These are phyloP conservation scores for Cynodonichthys magdalenae DNA, from an alignment of 2,797 vertebrate species.

Conservation along the genomic window DNA sequence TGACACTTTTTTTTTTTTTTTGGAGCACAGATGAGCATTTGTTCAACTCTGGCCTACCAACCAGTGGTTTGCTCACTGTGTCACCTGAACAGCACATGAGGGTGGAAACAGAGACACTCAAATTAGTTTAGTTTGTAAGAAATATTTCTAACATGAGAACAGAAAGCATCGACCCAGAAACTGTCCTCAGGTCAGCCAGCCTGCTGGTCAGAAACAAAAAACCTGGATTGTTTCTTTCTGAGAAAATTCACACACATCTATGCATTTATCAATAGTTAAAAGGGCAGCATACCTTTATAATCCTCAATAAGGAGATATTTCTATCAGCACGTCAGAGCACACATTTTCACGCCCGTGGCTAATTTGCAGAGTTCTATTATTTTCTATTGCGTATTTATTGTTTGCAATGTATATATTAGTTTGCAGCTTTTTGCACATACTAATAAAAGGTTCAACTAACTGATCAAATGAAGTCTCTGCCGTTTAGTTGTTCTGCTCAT, in stretches of 20 bases:
- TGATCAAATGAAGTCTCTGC: slow-evolving; percentile 73
- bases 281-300: no score
- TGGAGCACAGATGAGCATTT: slow-evolving; percentile 23
- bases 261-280: slow-evolving; percentile 55
- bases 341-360: slow-evolving; percentile 80
- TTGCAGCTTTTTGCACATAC: slow-evolving; percentile 92
- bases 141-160: no score
- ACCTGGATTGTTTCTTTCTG: slow-evolving; percentile 17
- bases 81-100: slow-evolving; percentile 3
- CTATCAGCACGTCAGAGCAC: slow-evolving; percentile 82
- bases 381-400: slow-evolving; percentile 80
- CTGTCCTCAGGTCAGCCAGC: slow-evolving; percentile 82
- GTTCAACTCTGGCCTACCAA: slow-evolving; percentile 79
- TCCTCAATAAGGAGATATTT: slow-evolving; percentile 26
- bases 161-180: slow-evolving; percentile 8
- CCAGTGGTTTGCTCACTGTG: slow-evolving; percentile 67
- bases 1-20: slow-evolving; percentile 15
- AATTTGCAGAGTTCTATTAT: slow-evolving; percentile 82
- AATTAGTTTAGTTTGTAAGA: slow-evolving; percentile 3
- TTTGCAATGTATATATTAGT: slow-evolving; percentile 90
- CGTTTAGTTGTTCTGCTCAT: slow-evolving; percentile 74
- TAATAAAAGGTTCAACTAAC: slow-evolving; percentile 80
- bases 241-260: slow-evolving; percentile 24
- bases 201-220: slow-evolving; percentile 60
- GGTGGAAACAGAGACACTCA: slow-evolving; percentile 39